Percentiles rank a stretch among this genome's conserved stretches.
Evolutionary conservation across 2,797 vertebrate genomes (phyloP).

Genomic region (Ispidina picta): DNA sequence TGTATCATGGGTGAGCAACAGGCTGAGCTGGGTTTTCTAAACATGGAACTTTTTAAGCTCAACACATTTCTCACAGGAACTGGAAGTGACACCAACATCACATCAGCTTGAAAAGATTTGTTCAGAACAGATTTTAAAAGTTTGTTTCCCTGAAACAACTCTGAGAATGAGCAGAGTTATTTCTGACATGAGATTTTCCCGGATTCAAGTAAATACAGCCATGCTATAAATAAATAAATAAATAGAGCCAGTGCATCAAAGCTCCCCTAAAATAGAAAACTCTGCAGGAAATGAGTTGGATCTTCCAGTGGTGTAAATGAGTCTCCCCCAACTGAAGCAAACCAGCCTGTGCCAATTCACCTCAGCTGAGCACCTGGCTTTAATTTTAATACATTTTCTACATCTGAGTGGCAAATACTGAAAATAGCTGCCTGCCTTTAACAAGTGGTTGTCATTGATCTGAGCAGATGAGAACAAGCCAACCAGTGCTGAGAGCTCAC

Average conservation of each 20-base stretch:
- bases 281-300: background rate
- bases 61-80: background rate
- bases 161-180: background rate
- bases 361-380: background rate
- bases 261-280: background rate
- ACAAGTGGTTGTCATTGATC: background rate
- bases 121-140: background rate
- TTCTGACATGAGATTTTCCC: background rate
- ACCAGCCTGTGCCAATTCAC: background rate
- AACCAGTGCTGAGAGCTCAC: background rate
- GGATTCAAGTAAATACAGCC: background rate
- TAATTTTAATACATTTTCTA: background rate
- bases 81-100: background rate
- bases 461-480: background rate
- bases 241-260: background rate
- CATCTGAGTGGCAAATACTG: background rate
- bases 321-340: background rate
- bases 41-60: background rate
- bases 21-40: background rate
- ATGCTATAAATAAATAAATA: background rate
- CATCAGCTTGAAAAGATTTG: rapidly evolving
- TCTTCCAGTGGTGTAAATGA: background rate
- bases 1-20: background rate
- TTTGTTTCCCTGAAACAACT: background rate
- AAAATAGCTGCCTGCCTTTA: background rate